These are phyloP conservation scores for Virgularia gustaviana DNA, from an alignment of 92 coral and sea anemone genomes.

Conservation along the genomic window DNA sequence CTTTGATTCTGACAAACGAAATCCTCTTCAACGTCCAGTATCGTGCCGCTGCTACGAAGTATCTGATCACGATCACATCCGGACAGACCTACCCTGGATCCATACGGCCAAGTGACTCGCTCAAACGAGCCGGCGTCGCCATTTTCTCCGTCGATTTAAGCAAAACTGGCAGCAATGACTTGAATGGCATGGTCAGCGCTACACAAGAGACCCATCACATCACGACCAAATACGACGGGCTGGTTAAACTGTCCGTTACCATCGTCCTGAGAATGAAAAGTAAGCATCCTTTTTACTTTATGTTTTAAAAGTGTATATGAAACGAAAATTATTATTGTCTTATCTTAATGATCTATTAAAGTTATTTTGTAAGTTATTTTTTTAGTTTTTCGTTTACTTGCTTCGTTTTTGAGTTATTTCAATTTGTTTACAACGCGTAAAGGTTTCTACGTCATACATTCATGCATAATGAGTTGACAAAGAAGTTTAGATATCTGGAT, in stretches of 20 bases:
- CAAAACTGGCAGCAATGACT: background rate
- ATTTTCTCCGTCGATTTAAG: constrained; percentile 22
- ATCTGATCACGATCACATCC: constrained; percentile 3
- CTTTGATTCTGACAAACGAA: constrained; percentile 29
- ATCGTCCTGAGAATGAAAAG: constrained; percentile 1
- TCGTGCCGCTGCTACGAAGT: constrained; percentile 23
- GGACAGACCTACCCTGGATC: constrained; percentile 1
- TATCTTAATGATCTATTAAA: too few species aligned
- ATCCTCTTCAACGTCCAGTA: constrained; percentile 24
- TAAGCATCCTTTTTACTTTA: constrained; percentile 3
- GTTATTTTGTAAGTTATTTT: too few species aligned
- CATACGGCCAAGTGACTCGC: constrained; percentile 4
- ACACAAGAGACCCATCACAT: background rate
- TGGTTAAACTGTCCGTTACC: background rate
- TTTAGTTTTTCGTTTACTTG: too few species aligned
- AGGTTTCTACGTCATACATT: too few species aligned
- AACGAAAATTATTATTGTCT: too few species aligned
- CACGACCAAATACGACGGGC: background rate
- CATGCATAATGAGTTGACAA: too few species aligned
- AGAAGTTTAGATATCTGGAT: too few species aligned
- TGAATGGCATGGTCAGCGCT: constrained; percentile 3
- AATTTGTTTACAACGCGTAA: too few species aligned
- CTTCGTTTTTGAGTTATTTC: too few species aligned
- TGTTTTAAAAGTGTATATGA: too few species aligned
- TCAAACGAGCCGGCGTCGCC: constrained; percentile 14